These are phyloP conservation scores for Caradrina clavipalpis DNA, from an alignment of 2,888 invertebrate genomes.

Conservation along the genomic window DNA sequence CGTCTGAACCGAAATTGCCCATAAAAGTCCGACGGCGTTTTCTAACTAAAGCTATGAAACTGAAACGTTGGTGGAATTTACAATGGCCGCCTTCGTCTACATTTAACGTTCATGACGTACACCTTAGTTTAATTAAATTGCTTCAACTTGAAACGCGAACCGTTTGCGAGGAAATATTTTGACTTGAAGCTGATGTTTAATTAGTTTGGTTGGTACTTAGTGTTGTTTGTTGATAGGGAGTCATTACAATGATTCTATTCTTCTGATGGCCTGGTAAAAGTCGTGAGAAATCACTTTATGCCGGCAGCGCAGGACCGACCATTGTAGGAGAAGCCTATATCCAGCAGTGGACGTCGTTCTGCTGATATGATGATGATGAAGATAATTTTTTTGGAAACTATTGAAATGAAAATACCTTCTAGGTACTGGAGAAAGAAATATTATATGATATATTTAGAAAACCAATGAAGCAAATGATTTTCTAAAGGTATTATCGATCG, in stretches of 20 bases:
- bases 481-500: no score
- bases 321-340: no score
- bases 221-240: neutral
- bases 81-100: constrained; percentile 88
- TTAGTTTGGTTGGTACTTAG: constrained; percentile 5
- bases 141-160: constrained; percentile 70
- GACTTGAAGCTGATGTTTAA: constrained; percentile 50
- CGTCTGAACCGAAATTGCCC: constrained; percentile 91
- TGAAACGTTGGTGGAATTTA: constrained; percentile 89
- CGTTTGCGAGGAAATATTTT: constrained; percentile 61
- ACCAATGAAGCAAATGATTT: no score
- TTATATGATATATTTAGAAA: no score
- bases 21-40: constrained; percentile 90
- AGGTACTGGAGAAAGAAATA: no score
- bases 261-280: neutral
- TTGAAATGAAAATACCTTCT: no score
- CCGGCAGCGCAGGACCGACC: no score
- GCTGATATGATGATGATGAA: no score
- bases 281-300: no score
- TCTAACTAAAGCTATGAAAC: constrained; percentile 91
- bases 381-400: no score
- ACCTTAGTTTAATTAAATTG: constrained; percentile 90
- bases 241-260: neutral
- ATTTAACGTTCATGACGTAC: constrained; percentile 88
- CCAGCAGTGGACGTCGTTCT: no score